These are phyloP conservation scores for Volucella inanis DNA, from an alignment of 2,888 invertebrate species.

Conservation along the genomic window DNA sequence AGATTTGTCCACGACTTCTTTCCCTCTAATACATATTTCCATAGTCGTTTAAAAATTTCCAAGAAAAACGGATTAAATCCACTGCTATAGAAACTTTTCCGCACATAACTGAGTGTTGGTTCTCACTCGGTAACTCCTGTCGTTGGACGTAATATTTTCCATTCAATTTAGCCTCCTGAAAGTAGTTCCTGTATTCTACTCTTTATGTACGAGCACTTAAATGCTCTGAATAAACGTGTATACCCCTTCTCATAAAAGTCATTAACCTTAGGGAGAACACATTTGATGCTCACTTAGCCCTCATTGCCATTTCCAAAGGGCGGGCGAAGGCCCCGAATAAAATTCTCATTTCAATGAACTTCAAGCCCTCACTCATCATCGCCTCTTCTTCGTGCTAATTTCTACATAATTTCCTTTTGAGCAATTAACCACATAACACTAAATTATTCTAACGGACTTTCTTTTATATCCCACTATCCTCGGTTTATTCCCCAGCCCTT, in stretches of 20 bases:
- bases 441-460: slow-evolving; percentile 56
- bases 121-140: too few species aligned
- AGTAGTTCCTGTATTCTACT: slow-evolving; percentile 40
- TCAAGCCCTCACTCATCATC: slow-evolving; percentile 48
- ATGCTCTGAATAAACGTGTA: slow-evolving; percentile 33
- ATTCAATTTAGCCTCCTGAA: slow-evolving; percentile 7
- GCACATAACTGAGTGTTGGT: too few species aligned
- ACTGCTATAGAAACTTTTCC: too few species aligned
- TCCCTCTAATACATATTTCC: too few species aligned
- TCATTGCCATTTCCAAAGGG: background rate
- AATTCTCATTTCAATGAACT: slow-evolving; percentile 42
- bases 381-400: slow-evolving; percentile 51
- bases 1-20: too few species aligned
- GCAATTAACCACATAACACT: slow-evolving; percentile 67
- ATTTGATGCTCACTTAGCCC: slow-evolving; percentile 43
- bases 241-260: slow-evolving; percentile 39
- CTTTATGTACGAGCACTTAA: slow-evolving; percentile 25
- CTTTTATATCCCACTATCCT: background rate
- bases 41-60: too few species aligned
- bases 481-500: background rate
- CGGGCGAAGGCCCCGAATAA: slow-evolving; percentile 9
- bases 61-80: too few species aligned
- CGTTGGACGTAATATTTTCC: slow-evolving; percentile 29
- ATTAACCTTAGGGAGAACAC: slow-evolving; percentile 49
- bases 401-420: slow-evolving; percentile 64